Evolutionary conservation across 2,797 vertebrate genomes (phyloP).

Genomic region (Caiman crocodilus): DNA sequence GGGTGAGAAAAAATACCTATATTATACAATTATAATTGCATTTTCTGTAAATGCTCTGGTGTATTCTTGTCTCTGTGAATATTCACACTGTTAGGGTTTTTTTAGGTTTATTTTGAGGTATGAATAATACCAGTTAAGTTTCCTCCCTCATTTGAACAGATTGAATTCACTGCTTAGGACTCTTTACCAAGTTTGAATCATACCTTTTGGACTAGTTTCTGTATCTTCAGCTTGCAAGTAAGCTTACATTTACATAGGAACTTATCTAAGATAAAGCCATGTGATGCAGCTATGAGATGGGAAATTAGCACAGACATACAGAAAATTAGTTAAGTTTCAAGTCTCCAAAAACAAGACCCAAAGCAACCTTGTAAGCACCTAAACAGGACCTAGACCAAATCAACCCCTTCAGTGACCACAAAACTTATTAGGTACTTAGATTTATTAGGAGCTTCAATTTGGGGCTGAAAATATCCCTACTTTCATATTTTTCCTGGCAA

Average conservation of each 20-base stretch:
- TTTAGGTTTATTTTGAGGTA: background rate
- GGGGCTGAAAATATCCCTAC: too few relatives aligned
- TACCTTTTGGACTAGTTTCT: background rate
- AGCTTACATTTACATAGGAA: background rate
- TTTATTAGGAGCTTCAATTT: too few relatives aligned
- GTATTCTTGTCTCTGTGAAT: background rate
- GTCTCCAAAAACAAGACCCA: too few relatives aligned
- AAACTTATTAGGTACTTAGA: too few relatives aligned
- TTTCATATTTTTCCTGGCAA: too few relatives aligned
- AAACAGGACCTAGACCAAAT: too few relatives aligned
- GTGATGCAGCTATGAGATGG: background rate
- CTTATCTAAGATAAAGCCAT: background rate
- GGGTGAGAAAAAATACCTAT: background rate
- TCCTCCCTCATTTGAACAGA: background rate
- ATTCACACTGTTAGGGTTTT: background rate
- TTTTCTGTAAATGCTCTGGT: background rate
- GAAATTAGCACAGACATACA: background rate
- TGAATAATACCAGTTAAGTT: slow-evolving; percentile 11
- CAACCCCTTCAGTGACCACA: too few relatives aligned
- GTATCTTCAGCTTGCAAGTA: background rate
- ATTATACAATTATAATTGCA: background rate
- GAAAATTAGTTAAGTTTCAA: background rate
- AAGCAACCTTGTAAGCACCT: too few relatives aligned
- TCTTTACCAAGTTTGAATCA: background rate
- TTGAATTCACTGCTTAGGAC: background rate